These are phyloP conservation scores for Venturia canescens DNA, from an alignment of 1,140 invertebrate genomes.

Conservation along the genomic window DNA sequence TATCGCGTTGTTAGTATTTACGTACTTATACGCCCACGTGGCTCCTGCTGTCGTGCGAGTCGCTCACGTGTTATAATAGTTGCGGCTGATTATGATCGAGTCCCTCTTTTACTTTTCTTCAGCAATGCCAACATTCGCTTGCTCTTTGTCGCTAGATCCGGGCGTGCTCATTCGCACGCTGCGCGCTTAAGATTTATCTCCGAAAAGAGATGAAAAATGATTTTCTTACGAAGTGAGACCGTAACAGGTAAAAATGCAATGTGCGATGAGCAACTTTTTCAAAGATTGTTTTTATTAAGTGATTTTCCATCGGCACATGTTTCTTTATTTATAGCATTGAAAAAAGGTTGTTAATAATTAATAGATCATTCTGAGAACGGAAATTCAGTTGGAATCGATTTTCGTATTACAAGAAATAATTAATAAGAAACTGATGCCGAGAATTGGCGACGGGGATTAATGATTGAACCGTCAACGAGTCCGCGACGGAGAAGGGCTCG, in stretches of 20 bases:
- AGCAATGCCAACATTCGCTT: slow-evolving; percentile 13
- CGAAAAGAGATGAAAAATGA: not conserved
- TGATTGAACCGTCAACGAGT: not conserved
- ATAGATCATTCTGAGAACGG: no score
- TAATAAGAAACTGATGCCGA: not conserved
- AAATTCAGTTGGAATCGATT: not conserved
- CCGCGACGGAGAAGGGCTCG: not conserved
- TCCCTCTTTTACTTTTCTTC: not conserved
- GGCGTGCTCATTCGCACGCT: slow-evolving; percentile 15
- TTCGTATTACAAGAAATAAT: not conserved
- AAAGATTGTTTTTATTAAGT: no score
- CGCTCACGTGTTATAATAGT: slow-evolving; percentile 9
- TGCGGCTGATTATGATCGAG: slow-evolving; percentile 19
- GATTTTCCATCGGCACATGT: no score
- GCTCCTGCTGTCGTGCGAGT: slow-evolving; percentile 14
- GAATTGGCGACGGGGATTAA: not conserved
- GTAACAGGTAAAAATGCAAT: no score
- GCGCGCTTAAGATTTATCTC: not conserved
- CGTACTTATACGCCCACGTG: slow-evolving; percentile 6
- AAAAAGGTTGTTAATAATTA: no score
- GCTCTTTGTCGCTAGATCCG: not conserved
- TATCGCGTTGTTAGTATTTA: not conserved
- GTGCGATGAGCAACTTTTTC: no score
- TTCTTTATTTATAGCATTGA: no score
- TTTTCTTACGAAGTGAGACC: no score